These are phyloP conservation scores for Chionoecetes opilio DNA, from an alignment of 1,140 invertebrate genomes.

Conservation along the genomic window DNA sequence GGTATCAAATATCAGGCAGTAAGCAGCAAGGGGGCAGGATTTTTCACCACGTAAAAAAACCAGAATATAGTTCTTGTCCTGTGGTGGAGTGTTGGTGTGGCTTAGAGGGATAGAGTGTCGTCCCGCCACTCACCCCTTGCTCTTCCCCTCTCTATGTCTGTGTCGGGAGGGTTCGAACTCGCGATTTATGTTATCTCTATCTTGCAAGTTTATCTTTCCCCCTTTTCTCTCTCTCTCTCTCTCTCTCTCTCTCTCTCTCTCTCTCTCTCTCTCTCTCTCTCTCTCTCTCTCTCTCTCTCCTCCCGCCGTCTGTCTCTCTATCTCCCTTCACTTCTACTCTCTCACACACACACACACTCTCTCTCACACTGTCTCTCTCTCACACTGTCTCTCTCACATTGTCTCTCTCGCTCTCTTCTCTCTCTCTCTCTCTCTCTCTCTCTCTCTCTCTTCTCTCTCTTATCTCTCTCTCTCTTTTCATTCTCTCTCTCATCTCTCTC, in stretches of 20 bases:
- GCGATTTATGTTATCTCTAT: no score
- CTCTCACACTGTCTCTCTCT: not conserved
- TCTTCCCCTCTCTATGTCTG: no score
- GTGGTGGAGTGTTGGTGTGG: no score
- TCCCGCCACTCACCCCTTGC: no score
- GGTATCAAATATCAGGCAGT: no score
- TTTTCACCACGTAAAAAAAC: no score
- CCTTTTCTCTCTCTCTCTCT: slow-evolving; percentile 41
- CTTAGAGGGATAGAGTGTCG: no score
- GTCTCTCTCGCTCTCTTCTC: not conserved
- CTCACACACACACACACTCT: no score
- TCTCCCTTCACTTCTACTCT: not conserved
- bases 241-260: slow-evolving; percentile 48
- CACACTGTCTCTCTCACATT: not conserved
- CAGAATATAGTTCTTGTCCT: no score
- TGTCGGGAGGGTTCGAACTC: no score
- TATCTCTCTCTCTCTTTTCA: not conserved
- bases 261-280: slow-evolving; percentile 48
- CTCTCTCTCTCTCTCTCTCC: slow-evolving; percentile 8
- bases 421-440: not conserved
- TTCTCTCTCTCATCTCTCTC: not conserved
- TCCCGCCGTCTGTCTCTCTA: not conserved
- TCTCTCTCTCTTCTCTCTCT: not conserved
- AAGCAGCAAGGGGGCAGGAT: no score
- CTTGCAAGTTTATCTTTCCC: no score